Base-by-base conservation (phyloP, 2,888 invertebrate species). In the Drosophila monieri region DNA sequence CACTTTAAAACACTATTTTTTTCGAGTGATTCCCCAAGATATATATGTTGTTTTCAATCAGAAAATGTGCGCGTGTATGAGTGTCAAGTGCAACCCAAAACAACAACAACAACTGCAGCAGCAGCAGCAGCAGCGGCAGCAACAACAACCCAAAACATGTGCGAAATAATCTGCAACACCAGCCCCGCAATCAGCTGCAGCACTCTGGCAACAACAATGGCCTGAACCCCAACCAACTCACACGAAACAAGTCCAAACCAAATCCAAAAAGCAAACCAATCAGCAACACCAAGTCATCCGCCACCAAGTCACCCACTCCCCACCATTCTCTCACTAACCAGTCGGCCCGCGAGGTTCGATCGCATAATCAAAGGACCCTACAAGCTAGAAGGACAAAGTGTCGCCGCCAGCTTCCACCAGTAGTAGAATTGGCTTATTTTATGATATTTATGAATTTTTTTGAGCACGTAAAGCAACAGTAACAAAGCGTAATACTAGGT, bases 41-140 rank as follows among this genome's bases (percentile, higher is more conserved):
- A 21, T 8, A 9, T 9, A 27, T 18, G 21, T 61, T 52, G 32
- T 62, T 62, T n/a, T 44, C 44, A 44, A 37, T 3, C 12, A 49
- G 41, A 65, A 55, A 43, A 65, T 61, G 68, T 69, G 69, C 61
- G 69, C 53, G 53, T 46, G 68, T 51, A 53, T 49, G 37, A 48
- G 80, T 78, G 80, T 52, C 62, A 64, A 80, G 85, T 85, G 85
- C 67, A 51, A 79, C 49, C 77, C 79, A 73, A 67, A 77, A 47
- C 53, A 71, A 10, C 47, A 44, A 52, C 56, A 47, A 39, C 35
- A 58, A 23, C 44, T 35, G 18, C 55, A 57, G 41, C 58, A 62
- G 44, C 53, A 65, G 56, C 53, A 59, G 25, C 23, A 58, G 18
- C 61, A 25, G 43, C 37, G 27, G 12, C 37, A 23, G 21, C 35